Evolutionary conservation across 2,113 vertebrate genomes (phyloP).

Genomic region (Chascanopsetta lugubris): DNA sequence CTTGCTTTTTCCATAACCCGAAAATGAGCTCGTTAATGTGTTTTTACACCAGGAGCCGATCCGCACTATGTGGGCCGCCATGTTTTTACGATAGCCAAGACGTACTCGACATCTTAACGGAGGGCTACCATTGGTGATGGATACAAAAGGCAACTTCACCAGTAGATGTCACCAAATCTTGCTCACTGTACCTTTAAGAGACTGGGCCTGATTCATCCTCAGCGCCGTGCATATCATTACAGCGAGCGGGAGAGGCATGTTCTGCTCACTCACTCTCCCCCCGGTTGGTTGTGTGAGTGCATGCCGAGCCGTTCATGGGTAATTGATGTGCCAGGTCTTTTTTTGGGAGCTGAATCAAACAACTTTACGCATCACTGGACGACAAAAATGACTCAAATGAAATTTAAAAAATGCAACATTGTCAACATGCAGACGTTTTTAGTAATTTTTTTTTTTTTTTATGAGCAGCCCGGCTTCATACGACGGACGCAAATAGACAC

Average conservation of each 20-base stretch:
- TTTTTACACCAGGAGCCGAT: too few species aligned
- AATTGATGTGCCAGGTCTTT: conserved; percentile 76
- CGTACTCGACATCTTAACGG: too few species aligned
- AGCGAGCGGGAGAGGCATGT: conserved; percentile 23
- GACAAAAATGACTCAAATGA: background rate
- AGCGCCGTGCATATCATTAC: conserved; percentile 15
- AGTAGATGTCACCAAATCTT: too few species aligned
- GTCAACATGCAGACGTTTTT: conserved; percentile 13
- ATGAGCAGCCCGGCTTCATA: conserved; percentile 7
- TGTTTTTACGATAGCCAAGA: too few species aligned
- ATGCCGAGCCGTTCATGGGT: conserved; percentile 71
- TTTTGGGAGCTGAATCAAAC: conserved; percentile 72
- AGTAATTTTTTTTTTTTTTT: too few species aligned
- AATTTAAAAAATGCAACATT: conserved; percentile 4
- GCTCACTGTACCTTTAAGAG: too few species aligned
- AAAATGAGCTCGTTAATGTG: too few species aligned
- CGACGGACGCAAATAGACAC: conserved; percentile 17
- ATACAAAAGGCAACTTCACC: too few species aligned
- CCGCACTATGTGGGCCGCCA: too few species aligned
- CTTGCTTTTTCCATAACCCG: too few species aligned
- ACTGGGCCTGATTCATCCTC: too few species aligned
- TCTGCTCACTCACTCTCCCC: conserved; percentile 46
- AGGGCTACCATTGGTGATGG: too few species aligned
- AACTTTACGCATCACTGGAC: conserved; percentile 62
- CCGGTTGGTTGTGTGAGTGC: conserved; percentile 33